Evolutionary conservation across 1,140 invertebrate genomes (phyloP).

Genomic region (Helicoverpa armigera): DNA sequence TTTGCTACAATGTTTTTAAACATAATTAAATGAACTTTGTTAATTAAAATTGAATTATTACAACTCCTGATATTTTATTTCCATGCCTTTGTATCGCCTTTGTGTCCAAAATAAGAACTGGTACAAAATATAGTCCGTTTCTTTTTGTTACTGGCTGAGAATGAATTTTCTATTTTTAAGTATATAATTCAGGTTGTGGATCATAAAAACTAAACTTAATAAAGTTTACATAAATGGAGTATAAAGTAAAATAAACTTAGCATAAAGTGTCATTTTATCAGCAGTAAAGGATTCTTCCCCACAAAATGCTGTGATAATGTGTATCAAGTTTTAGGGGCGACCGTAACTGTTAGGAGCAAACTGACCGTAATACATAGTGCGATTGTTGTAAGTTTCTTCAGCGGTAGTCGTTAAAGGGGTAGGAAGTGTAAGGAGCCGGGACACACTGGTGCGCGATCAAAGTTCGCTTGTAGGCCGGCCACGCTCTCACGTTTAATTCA

Average conservation of each 20-base stretch:
- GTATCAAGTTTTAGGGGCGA: background rate
- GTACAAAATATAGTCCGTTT: background rate
- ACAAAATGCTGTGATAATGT: constrained; percentile 5
- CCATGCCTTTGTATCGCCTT: background rate
- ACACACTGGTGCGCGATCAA: constrained; percentile 64
- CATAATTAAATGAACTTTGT: constrained; percentile 17
- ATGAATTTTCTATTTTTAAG: background rate
- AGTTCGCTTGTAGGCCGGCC: constrained; percentile 61
- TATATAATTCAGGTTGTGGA: too few relatives aligned
- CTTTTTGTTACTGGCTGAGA: constrained; percentile 18
- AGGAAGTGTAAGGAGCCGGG: constrained; percentile 35
- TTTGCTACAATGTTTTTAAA: constrained; percentile 34
- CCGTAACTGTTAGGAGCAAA: constrained; percentile 11
- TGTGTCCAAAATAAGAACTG: constrained; percentile 20
- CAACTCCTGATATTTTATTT: constrained; percentile 26
- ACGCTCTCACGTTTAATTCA: constrained; percentile 76
- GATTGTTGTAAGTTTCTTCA: constrained; percentile 39
- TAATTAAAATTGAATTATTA: constrained; percentile 25
- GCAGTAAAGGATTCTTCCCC: background rate
- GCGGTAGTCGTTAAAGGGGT: constrained; percentile 41
- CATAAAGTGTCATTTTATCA: constrained; percentile 8
- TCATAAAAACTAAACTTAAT: background rate
- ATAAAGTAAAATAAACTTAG: background rate
- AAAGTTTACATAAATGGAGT: background rate
- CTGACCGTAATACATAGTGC: constrained; percentile 21